phyloP scores from a whole-genome alignment of 2,888 invertebrate species.

The Synergus laeviventris region DNA sequence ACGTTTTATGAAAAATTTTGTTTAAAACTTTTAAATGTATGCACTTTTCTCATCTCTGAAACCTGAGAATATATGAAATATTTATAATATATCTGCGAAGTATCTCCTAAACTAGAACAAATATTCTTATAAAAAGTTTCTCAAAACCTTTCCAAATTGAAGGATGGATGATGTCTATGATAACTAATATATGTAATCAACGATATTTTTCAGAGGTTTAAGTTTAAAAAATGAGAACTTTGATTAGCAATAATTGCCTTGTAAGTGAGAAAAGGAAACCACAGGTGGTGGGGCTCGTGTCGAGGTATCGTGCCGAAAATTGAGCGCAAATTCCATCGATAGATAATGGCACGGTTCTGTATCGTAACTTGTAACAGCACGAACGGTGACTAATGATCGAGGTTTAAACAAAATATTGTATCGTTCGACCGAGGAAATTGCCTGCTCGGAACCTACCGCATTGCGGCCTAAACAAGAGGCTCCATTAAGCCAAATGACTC shows the following conservation, averaged over 20 bases:
- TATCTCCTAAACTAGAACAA: no score
- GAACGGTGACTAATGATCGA: slow-evolving; percentile 65
- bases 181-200: background rate
- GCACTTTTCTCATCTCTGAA: no score
- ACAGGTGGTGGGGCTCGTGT: slow-evolving; percentile 38
- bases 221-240: background rate
- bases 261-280: slow-evolving; percentile 35
- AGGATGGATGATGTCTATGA: background rate
- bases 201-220: background rate
- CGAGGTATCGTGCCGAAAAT: slow-evolving; percentile 32
- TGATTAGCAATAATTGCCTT: slow-evolving; percentile 1
- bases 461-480: slow-evolving; percentile 68
- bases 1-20: no score
- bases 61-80: no score
- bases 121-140: no score
- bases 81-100: no score
- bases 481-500: slow-evolving; percentile 67
- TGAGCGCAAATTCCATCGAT: slow-evolving; percentile 34
- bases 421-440: slow-evolving; percentile 58
- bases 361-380: slow-evolving; percentile 44
- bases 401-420: slow-evolving; percentile 65
- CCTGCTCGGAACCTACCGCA: slow-evolving; percentile 64
- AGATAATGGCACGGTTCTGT: slow-evolving; percentile 38
- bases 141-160: no score
- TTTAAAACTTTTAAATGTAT: no score